phyloP scores from a whole-genome alignment of 2,797 vertebrate species.

The Perdix hodgsoniae region DNA sequence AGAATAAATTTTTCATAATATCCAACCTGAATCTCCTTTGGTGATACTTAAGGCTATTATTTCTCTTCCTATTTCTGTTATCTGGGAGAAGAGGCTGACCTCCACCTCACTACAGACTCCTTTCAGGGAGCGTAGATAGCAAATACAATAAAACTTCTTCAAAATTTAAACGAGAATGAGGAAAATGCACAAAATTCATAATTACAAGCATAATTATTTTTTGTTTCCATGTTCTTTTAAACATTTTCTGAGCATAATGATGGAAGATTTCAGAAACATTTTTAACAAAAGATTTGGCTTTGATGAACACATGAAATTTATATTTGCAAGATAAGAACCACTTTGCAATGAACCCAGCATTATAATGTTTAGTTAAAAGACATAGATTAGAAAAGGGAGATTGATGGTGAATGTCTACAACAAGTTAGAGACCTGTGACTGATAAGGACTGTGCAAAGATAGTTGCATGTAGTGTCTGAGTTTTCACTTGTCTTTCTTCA shows the following conservation, averaged over 20 bases:
- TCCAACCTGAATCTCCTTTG: no score
- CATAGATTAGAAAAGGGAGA: not conserved
- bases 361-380: not conserved
- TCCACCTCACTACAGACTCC: no score
- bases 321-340: not conserved
- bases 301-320: not conserved
- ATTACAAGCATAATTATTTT: not conserved
- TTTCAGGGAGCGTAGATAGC: no score
- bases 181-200: not conserved
- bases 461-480: accelerated
- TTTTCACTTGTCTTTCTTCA: not conserved
- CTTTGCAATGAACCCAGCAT: not conserved
- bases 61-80: no score
- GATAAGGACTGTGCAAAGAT: not conserved
- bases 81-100: no score
- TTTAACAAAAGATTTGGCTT: not conserved
- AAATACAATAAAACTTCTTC: not conserved
- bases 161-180: not conserved
- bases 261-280: not conserved
- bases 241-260: not conserved
- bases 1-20: no score
- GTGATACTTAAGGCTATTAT: no score
- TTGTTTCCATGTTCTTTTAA: not conserved
- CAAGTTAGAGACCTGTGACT: not conserved
- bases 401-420: not conserved